Evolutionary conservation across 1,140 invertebrate species (phyloP).

Genomic region (Spodoptera frugiperda): DNA sequence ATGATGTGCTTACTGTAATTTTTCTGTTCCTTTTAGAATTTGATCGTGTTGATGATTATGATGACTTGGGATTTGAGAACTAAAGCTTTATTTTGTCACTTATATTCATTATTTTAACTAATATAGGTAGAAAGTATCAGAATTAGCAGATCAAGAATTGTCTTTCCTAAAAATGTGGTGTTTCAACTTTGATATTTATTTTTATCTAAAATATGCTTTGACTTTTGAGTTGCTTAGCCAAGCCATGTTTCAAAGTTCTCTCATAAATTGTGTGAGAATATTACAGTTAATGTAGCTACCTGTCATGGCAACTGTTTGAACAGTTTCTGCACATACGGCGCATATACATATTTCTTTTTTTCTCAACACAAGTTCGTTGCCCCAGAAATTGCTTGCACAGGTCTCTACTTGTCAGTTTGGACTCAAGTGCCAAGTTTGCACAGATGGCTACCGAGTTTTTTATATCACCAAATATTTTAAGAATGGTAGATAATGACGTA

Average conservation of each 20-base stretch:
- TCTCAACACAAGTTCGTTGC: constrained; percentile 38
- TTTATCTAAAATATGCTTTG: too few relatives aligned
- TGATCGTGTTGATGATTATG: too few relatives aligned
- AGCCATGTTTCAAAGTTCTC: background rate
- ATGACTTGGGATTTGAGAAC: too few relatives aligned
- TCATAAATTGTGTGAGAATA: background rate
- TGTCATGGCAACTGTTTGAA: constrained; percentile 11
- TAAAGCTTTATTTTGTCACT: too few relatives aligned
- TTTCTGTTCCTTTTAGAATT: too few relatives aligned
- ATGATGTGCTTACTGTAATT: too few relatives aligned
- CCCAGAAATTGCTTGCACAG: constrained; percentile 44
- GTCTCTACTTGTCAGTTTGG: constrained; percentile 29
- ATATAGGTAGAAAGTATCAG: too few relatives aligned
- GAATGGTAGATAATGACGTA: constrained; percentile 29
- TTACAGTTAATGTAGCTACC: background rate
- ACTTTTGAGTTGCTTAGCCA: too few relatives aligned
- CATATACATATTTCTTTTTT: constrained; percentile 1
- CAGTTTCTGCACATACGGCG: constrained; percentile 38
- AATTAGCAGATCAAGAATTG: too few relatives aligned
- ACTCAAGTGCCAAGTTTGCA: constrained; percentile 42
- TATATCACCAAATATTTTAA: constrained; percentile 40
- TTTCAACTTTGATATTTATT: too few relatives aligned
- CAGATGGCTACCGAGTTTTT: constrained; percentile 44
- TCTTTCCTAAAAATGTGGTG: too few relatives aligned
- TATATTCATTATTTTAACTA: too few relatives aligned